Evolutionary conservation across 1,140 invertebrate species (phyloP).

Genomic region (Pissodes strobi): DNA sequence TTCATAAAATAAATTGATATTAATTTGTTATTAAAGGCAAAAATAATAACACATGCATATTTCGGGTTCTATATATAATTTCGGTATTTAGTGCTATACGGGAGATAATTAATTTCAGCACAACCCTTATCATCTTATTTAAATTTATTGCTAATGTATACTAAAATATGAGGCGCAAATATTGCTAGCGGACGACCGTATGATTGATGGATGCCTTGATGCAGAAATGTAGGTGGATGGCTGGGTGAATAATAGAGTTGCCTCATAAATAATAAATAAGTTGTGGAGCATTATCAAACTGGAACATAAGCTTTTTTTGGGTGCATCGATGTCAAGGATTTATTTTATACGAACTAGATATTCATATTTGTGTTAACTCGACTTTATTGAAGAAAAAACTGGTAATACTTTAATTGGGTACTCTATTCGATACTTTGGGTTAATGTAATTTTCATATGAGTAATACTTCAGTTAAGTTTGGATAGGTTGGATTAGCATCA

Average conservation of each 20-base stretch:
- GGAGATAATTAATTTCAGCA: constrained; percentile 11
- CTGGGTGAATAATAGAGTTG: constrained; percentile 8
- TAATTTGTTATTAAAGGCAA: too few relatives aligned
- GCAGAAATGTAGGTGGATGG: constrained; percentile 15
- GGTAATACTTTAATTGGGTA: too few relatives aligned
- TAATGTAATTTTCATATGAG: too few relatives aligned
- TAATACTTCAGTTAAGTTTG: too few relatives aligned
- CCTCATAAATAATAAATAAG: constrained; percentile 26
- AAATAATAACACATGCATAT: too few relatives aligned
- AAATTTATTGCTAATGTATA: constrained; percentile 27
- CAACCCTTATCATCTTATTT: constrained; percentile 13
- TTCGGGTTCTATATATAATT: too few relatives aligned
- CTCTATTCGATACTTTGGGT: too few relatives aligned
- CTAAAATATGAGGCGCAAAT: constrained; percentile 19
- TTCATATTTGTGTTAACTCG: too few relatives aligned
- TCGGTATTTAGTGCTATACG: not conserved
- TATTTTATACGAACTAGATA: too few relatives aligned
- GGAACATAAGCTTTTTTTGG: constrained; percentile 1
- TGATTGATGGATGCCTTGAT: constrained; percentile 22
- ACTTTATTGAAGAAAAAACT: too few relatives aligned
- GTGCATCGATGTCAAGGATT: not conserved
- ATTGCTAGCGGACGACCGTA: constrained; percentile 12
- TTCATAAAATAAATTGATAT: too few relatives aligned
- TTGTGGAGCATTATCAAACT: constrained; percentile 2
- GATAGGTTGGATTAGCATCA: too few relatives aligned